A percentile compares a stretch with the other conserved stretches of the same genome.
Evolutionary conservation across 2,113 vertebrate species (phyloP).

Genomic region (Melanerpes formicivorus): DNA sequence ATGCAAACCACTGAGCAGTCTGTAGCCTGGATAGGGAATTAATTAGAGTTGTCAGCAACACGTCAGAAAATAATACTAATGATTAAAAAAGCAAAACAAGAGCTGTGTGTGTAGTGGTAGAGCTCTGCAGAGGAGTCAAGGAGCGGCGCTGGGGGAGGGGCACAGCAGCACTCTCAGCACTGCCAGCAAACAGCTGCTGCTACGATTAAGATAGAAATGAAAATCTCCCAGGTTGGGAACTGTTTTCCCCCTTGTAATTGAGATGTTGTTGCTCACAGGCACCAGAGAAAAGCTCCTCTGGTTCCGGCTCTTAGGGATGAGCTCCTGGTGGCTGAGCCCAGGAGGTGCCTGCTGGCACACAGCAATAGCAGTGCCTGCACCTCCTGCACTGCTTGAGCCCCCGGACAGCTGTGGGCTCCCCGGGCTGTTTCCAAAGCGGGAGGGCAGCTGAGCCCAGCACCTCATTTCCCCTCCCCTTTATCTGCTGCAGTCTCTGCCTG

Average conservation of each 20-base stretch:
- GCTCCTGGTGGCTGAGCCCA: background rate
- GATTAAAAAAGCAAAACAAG: background rate
- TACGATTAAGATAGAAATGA: background rate
- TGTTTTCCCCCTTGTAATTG: background rate
- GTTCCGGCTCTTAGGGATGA: background rate
- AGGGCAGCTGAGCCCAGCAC: background rate
- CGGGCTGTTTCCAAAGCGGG: background rate
- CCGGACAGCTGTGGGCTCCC: background rate
- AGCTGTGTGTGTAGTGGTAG: background rate
- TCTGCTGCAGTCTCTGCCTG: background rate
- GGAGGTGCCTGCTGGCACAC: background rate
- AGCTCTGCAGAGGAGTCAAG: background rate
- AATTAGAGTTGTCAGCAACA: background rate
- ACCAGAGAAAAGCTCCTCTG: too few species aligned
- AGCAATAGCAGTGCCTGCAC: background rate
- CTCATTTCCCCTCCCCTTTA: background rate
- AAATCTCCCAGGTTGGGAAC: background rate
- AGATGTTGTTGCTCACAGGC: background rate
- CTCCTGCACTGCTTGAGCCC: background rate
- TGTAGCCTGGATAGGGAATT: background rate
- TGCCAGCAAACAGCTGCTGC: background rate
- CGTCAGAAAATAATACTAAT: background rate
- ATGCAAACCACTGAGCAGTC: background rate
- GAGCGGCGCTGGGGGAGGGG: too few species aligned
- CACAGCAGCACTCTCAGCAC: background rate